Conservation (phyloP, 2,888 invertebrate species). For the Cosmia trapezina region DNA sequence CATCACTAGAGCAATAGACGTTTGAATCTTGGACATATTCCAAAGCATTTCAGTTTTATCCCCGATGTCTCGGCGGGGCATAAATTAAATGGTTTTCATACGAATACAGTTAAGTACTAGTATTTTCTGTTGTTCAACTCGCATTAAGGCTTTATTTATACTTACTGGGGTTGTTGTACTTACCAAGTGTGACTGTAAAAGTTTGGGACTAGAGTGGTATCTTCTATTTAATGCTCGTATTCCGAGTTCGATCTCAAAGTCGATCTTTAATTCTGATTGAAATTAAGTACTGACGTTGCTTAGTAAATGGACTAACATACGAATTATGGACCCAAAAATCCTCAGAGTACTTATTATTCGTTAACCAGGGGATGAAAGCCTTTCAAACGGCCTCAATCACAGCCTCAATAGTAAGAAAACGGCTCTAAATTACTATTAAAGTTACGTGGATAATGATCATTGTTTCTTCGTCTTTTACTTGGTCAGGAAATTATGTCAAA, state of each 20-base stretch:
- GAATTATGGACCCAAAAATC: too few species aligned
- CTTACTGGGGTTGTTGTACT: constrained; percentile 15
- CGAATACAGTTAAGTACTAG: constrained; percentile 62
- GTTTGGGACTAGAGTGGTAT: background rate
- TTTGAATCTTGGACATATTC: constrained; percentile 72
- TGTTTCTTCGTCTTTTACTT: too few species aligned
- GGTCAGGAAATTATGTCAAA: too few species aligned
- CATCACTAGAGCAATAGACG: constrained; percentile 49
- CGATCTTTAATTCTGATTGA: background rate
- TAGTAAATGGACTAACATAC: too few species aligned
- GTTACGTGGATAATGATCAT: too few species aligned
- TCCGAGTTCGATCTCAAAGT: background rate
- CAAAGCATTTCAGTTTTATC: constrained; percentile 70
- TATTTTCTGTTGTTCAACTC: constrained; percentile 51
- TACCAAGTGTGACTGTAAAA: constrained; percentile 9
- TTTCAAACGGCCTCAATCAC: too few species aligned
- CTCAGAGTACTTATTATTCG: too few species aligned
- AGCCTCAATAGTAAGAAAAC: background rate
- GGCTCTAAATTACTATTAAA: background rate
- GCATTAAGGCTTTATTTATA: constrained; percentile 41
- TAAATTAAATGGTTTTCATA: constrained; percentile 73
- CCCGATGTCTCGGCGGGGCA: constrained; percentile 57
- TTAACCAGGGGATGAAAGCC: background rate
- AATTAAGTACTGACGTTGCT: too few species aligned
- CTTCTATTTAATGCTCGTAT: background rate